Evolutionary conservation across 2,888 invertebrate genomes (phyloP), one percentile per base, ranked within the genome.

Genomic region (Oscheius onirici): DNA sequence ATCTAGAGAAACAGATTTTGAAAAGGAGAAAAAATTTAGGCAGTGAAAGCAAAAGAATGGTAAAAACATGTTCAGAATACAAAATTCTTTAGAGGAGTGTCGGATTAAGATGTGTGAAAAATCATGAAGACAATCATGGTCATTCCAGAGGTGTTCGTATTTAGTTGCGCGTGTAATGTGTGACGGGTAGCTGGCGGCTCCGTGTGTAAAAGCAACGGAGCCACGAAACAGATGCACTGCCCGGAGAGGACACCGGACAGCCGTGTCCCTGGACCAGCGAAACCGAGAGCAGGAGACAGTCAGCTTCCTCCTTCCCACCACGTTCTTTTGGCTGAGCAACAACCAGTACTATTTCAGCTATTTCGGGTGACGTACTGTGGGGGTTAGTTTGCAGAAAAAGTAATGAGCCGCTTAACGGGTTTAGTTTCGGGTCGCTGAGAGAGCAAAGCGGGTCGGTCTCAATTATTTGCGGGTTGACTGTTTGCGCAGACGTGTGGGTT

Each of bases 191-290:
- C 63, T 63, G 49, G 49, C 63, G 63, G 63, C 63, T 49, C 63
- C 63, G 63, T 63, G 63, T 63, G 63, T 63, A 63, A 63, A 63
- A 63, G 63, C 63, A 46, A 63, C 63, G 63, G 63, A 63, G 63
- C 63, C 63, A 22, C 63, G 63, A 63, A 63, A 63, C 63, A 63
- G 63, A 63, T 63, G 63, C 63, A 63, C 63, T 63, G 22, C 22
- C 49, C 63, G 43, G 43, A 41, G 63, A 49, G 28, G 49, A 63
- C 63, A 34, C 63, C 24, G 63, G 63, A 63, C 63, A 63, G 63
- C 49, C 63, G 63, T 63, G 49, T 63, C 41, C n/a, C 34, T 34
- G 43, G 40, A n/a, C 26, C 40, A 40, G 40, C 41, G 28, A 40
- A 41, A 58, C 3, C 40, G 41, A 10, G 41, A 6, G 40, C 34